Base-by-base conservation (phyloP, 2,797 vertebrate genomes). In the Tarsius wallacei region DNA sequence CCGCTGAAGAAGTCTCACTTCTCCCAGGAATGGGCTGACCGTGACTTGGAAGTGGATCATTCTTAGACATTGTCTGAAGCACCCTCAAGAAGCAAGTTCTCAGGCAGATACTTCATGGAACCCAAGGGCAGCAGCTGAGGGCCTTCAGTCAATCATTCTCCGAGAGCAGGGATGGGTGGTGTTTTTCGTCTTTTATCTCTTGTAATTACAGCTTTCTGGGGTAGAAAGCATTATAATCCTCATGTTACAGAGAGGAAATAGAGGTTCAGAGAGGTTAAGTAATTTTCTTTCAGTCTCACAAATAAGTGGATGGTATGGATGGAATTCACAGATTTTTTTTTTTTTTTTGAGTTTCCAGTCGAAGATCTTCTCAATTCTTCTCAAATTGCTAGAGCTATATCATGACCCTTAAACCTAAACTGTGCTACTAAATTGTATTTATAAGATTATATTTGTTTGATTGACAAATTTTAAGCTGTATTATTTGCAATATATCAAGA, bases 71-170 rank as follows among this genome's bases (percentile, higher is more conserved):
- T 16, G 16, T 47, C 12, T 19, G 21, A n/a, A 80, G 21, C 63
- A 76, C 28, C 14, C 42, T 42, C 7, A n/a, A 16, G 51, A 68
- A 80, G 14, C 64, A 28, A 0, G 4, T 0, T n/a, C 85, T 85
- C 51, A 2, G 0, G n/a, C 31, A 66, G 15, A 36, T 2, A 11
- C 22, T 7, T 0, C 8, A 2, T 68, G 4, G 22, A 9, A 47
- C 80, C 26, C 36, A 55, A 6, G 26, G 13, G 16, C 21, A 42
- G 16, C 13, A 66, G 21, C 26, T 51, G 28, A 28, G 42, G 11
- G 1, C 2, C 42, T 90, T 31, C 64, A 24, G 28, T 70, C 68
- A 82, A 51, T 70, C 57, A 59, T 5, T 53, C 22, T 61, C 59
- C 31, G 3, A 47, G 33, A 70, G 22, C n/a, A 81, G 47, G 81